Conservation (phyloP, 2,797 vertebrate genomes). For the Semaprochilodus insignis region DNA sequence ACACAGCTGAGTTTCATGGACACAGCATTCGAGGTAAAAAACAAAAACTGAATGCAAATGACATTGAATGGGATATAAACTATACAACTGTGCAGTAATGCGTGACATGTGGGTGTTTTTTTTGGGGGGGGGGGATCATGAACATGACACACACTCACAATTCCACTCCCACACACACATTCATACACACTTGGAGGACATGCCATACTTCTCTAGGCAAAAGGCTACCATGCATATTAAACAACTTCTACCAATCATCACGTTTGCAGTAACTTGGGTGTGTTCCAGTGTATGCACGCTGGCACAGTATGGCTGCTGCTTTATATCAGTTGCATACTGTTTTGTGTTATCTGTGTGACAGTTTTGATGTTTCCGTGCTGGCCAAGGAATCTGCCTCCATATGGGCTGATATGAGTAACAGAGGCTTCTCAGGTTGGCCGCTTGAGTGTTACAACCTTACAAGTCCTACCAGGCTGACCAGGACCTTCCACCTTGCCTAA, state of each 20-base stretch:
- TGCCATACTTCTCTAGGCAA: conserved; percentile 3
- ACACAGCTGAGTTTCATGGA: conserved; percentile 65
- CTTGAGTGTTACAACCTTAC: too few relatives aligned
- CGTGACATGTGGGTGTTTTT: conserved; percentile 21
- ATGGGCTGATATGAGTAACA: too few relatives aligned
- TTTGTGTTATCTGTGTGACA: too few relatives aligned
- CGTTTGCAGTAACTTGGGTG: neutral
- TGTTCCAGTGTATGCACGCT: too few relatives aligned
- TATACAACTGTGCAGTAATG: conserved; percentile 48
- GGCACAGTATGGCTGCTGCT: too few relatives aligned
- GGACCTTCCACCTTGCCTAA: too few relatives aligned
- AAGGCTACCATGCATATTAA: neutral
- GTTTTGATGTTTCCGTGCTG: too few relatives aligned
- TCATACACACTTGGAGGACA: conserved; percentile 32
- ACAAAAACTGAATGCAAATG: conserved; percentile 13
- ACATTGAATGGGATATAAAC: conserved; percentile 42
- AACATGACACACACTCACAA: conserved; percentile 34
- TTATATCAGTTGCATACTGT: too few relatives aligned
- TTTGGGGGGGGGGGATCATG: neutral
- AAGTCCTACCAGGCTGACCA: too few relatives aligned
- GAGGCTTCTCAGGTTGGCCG: too few relatives aligned
- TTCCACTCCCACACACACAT: conserved; percentile 4
- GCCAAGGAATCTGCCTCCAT: too few relatives aligned
- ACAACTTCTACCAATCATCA: too few relatives aligned
- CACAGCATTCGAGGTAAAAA: conserved; percentile 27